phyloP scores from a whole-genome alignment of 1,140 invertebrate species.

The Anoplolepis gracilipes region DNA sequence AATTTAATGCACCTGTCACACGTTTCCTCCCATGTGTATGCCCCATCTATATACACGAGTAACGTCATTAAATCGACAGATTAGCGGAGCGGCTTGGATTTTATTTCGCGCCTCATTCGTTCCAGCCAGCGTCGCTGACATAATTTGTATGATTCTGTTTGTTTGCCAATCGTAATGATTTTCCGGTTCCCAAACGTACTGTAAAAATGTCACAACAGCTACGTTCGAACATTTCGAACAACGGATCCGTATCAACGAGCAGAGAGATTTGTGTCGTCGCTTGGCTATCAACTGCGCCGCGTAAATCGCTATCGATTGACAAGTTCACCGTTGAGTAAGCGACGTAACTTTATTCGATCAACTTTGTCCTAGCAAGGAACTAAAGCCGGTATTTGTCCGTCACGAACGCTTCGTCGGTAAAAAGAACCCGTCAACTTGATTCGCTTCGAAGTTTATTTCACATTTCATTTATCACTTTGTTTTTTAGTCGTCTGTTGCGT shows the following conservation, averaged over 20 bases:
- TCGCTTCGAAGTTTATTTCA: slow-evolving; percentile 52
- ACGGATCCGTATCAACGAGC: background rate
- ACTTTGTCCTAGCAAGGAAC: slow-evolving; percentile 48
- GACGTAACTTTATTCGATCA: slow-evolving; percentile 52
- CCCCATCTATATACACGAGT: slow-evolving; percentile 53
- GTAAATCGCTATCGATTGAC: slow-evolving; percentile 32
- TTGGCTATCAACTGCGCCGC: slow-evolving; percentile 37
- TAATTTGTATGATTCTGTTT: slow-evolving; percentile 61
- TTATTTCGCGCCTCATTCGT: slow-evolving; percentile 55
- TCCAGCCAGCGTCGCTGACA: background rate
- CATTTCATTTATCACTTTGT: slow-evolving; percentile 51
- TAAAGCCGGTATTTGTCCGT: slow-evolving; percentile 56
- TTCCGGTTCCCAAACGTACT: slow-evolving; percentile 49
- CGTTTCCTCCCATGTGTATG: slow-evolving; percentile 53
- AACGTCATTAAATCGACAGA: slow-evolving; percentile 70
- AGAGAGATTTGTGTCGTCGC: slow-evolving; percentile 33
- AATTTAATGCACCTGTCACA: slow-evolving; percentile 69
- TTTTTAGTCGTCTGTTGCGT: slow-evolving; percentile 24
- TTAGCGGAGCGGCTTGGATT: slow-evolving; percentile 56
- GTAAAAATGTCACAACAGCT: slow-evolving; percentile 17
- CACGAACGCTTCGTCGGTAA: slow-evolving; percentile 37
- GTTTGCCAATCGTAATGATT: slow-evolving; percentile 71
- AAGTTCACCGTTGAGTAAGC: slow-evolving; percentile 37
- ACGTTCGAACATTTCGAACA: slow-evolving; percentile 20
- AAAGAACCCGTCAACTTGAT: slow-evolving; percentile 51